Conservation (phyloP, 2,888 invertebrate genomes). For the Geophilus truncorum region DNA sequence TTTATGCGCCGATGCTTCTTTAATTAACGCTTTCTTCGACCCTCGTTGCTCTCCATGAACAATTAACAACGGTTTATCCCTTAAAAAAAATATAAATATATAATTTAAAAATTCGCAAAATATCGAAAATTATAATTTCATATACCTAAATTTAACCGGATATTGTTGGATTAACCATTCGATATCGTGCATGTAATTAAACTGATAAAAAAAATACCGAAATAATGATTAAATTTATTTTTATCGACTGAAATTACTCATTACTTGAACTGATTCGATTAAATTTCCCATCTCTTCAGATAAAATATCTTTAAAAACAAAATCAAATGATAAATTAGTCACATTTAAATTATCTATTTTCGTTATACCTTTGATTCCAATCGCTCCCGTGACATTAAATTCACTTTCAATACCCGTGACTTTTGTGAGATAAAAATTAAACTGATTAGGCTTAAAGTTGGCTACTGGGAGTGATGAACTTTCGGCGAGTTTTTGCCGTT, state of each 20-base stretch:
- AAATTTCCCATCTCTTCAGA: constrained; percentile 46
- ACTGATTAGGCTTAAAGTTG: neutral
- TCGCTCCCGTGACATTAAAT: constrained; percentile 43
- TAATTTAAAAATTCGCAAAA: no score
- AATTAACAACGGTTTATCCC: constrained; percentile 62
- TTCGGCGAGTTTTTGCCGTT: neutral
- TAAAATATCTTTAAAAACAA: constrained; percentile 44
- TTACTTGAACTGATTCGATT: constrained; percentile 48
- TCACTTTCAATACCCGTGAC: constrained; percentile 45
- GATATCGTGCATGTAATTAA: constrained; percentile 89
- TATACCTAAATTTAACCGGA: constrained; percentile 61
- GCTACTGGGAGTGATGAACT: neutral
- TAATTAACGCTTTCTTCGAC: constrained; percentile 56
- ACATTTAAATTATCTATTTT: neutral
- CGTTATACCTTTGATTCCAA: constrained; percentile 45
- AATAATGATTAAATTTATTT: neutral
- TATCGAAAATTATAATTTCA: no score
- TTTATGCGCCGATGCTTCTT: constrained; percentile 43
- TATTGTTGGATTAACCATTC: constrained; percentile 86
- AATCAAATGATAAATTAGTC: neutral
- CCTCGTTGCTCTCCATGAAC: constrained; percentile 66
- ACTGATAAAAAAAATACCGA: constrained; percentile 54
- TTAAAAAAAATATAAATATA: no score
- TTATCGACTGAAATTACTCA: neutral
- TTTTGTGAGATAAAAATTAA: constrained; percentile 43